phyloP scores from a whole-genome alignment of 2,113 vertebrate genomes.

The Dipodomys stephensi region DNA sequence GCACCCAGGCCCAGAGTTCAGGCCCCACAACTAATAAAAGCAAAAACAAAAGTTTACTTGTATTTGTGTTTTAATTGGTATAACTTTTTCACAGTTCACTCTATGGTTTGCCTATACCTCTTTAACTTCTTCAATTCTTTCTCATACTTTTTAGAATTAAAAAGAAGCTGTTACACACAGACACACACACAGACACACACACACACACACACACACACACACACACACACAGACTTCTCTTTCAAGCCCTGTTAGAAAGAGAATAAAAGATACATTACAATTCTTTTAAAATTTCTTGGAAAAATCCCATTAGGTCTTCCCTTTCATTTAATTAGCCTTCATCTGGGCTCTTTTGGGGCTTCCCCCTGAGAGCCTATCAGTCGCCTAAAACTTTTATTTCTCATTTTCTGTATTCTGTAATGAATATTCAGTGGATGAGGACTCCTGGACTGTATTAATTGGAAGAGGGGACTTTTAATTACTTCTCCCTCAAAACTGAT shows the following conservation, averaged over 20 bases:
- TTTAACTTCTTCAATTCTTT: neutral
- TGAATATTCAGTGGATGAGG: neutral
- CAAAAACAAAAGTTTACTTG: neutral
- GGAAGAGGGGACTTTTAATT: neutral
- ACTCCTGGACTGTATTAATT: neutral
- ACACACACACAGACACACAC: neutral
- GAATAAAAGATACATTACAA: neutral
- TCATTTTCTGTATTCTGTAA: constrained; percentile 20
- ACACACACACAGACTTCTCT: neutral
- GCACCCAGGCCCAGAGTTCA: too few species aligned
- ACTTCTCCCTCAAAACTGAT: constrained; percentile 33
- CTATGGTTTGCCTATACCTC: neutral
- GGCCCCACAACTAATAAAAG: too few species aligned
- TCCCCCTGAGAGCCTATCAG: neutral
- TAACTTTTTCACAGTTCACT: neutral
- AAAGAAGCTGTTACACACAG: neutral
- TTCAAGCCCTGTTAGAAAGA: neutral
- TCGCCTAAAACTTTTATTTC: neutral
- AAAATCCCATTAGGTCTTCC: neutral
- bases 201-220: neutral
- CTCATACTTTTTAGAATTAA: neutral
- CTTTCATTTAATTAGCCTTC: neutral
- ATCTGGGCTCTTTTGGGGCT: neutral
- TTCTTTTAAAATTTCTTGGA: neutral
- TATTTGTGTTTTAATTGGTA: neutral